Conservation (phyloP, 2,113 vertebrate species). For the Brachyistius frenatus region DNA sequence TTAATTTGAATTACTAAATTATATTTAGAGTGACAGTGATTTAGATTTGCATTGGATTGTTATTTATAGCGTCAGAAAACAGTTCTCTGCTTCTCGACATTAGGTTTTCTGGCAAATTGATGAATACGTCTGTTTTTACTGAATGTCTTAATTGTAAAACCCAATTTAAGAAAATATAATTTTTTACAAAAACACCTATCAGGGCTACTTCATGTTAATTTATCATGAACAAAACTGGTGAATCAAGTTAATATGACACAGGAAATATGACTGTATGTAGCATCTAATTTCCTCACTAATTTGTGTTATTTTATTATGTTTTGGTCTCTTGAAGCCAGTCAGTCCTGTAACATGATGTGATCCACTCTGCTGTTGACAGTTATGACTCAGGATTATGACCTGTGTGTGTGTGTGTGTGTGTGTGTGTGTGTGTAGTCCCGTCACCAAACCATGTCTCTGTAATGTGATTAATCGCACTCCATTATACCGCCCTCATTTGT, state of each 20-base stretch:
- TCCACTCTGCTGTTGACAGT: conserved; percentile 54
- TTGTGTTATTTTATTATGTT: conserved; percentile 31
- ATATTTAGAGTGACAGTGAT: conserved; percentile 4
- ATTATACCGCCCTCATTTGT: conserved; percentile 72
- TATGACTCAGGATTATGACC: conserved; percentile 74
- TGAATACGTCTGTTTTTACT: background rate
- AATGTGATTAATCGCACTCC: conserved; percentile 77
- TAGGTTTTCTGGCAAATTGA: background rate
- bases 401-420: conserved; percentile 48
- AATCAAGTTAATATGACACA: conserved; percentile 27
- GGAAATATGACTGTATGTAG: conserved; percentile 12
- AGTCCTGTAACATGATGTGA: conserved; percentile 50
- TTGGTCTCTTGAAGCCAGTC: conserved; percentile 45
- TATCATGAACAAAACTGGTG: conserved; percentile 10
- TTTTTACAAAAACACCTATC: conserved; percentile 7
- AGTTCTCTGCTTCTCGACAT: background rate
- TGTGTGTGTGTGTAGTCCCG: conserved; percentile 38
- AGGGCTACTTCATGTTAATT: background rate
- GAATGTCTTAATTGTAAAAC: background rate
- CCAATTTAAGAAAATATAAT: background rate
- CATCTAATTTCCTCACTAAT: conserved; percentile 28
- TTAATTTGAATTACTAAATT: background rate
- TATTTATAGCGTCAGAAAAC: conserved; percentile 7
- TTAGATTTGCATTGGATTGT: background rate
- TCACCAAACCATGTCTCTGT: conserved; percentile 65